Evolutionary conservation across 2,888 invertebrate species (phyloP).

Genomic region (Andricus curvator): DNA sequence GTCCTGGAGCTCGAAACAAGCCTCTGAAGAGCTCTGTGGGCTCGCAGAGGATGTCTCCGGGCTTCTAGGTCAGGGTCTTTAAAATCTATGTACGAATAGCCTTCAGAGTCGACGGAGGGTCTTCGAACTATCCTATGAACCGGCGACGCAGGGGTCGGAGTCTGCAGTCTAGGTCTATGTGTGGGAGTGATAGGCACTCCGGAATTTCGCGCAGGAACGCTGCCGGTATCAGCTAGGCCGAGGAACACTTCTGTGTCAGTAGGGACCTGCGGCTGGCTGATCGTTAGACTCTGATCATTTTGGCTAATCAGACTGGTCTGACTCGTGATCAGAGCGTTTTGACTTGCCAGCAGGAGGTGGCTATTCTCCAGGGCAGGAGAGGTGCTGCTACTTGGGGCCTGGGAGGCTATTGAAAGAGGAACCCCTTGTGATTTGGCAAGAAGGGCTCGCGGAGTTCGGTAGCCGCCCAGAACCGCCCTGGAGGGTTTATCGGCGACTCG

Average conservation of each 20-base stretch:
- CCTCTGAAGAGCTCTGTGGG: not conserved
- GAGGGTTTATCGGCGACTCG: constrained; percentile 73
- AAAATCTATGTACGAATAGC: constrained; percentile 71
- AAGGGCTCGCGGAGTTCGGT: constrained; percentile 71
- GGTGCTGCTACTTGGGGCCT: constrained; percentile 48
- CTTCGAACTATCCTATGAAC: constrained; percentile 51
- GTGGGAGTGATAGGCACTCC: constrained; percentile 43
- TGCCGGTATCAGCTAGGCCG: not conserved
- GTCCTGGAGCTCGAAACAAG: constrained; percentile 25
- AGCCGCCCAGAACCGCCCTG: constrained; percentile 72
- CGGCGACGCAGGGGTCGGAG: constrained; percentile 23
- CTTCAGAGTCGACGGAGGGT: constrained; percentile 71
- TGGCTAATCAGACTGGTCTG: constrained; percentile 46
- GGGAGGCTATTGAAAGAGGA: constrained; percentile 66
- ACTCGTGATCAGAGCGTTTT: constrained; percentile 64
- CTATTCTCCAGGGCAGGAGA: constrained; percentile 52
- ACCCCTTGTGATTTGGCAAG: constrained; percentile 70
- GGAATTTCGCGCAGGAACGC: constrained; percentile 12
- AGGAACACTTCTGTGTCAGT: constrained; percentile 18
- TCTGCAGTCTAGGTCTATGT: constrained; percentile 1
- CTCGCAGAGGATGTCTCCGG: constrained; percentile 32
- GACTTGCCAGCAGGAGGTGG: constrained; percentile 58
- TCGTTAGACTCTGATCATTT: not conserved
- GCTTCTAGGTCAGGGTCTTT: constrained; percentile 55
- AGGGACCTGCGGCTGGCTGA: constrained; percentile 38